Base-by-base conservation (phyloP, 2,888 invertebrate genomes). In the Agonopterix arenella region DNA sequence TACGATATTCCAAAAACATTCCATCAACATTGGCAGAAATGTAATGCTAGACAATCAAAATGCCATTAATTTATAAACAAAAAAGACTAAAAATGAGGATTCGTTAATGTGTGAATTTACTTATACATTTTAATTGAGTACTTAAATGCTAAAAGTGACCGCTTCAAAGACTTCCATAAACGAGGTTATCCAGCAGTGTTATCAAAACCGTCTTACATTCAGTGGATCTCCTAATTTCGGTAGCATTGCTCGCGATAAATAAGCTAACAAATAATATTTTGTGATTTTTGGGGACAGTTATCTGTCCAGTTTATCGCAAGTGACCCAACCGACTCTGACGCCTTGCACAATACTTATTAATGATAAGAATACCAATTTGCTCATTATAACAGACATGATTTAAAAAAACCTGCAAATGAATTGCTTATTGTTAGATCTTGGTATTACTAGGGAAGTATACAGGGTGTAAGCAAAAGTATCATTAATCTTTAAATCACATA, bases 311-410 rank as follows among this genome's bases (percentile, higher is more conserved):
- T 85, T 85, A 85, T 84, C 84, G 58, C 53, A 45, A 55, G 48
- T 82, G 83, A 83, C 84, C 82, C 74, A 70, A 62, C 64, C 62
- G 54, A 60, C 53, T 52, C 44, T 61, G 64, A 68, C 68, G 68
- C 71, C 77, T 84, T 84, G 80, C 81, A 82, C 81, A 84, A 80
- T 70, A 66, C 60, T 65, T 65, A 58, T 57, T 67, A 62, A 55
- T 66, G 81, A 82, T 83, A 82, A 76, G 62, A 54, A 50, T 57
- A 63, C 58, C 65, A 68, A 76, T 75, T 79, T 73, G 69, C 71
- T 74, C 68, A 62, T 66, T 61, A 56, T 57, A 28, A 28, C 18
- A 4, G 18, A 18, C 2, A 5, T 5, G 5, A 28, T 28, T 28
- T 28, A 28, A 28, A 28, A 28, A 28, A 28, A 28, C 28, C 28